Evolutionary conservation across 53 echinoderm and acorn worm genomes (phyloP).

Genomic region (Mesocentrotus franciscanus): DNA sequence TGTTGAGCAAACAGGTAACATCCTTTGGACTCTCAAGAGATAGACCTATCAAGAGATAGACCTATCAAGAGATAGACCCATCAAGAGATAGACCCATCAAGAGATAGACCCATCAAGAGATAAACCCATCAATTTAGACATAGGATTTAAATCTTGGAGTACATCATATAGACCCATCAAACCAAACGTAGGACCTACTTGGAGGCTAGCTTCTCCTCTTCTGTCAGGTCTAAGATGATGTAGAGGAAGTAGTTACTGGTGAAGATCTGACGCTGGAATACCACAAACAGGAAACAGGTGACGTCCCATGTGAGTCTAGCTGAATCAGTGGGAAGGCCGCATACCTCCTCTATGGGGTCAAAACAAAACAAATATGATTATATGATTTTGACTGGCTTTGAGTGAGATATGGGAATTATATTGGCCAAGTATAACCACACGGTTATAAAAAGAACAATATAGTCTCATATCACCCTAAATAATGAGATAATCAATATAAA

Average conservation of each 20-base stretch:
- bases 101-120: background rate
- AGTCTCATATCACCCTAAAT: too few species aligned
- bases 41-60: too few species aligned
- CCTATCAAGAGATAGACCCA: background rate
- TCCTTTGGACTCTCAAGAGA: too few species aligned
- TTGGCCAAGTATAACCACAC: too few species aligned
- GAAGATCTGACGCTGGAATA: conserved; percentile 90
- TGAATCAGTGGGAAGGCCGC: conserved; percentile 80
- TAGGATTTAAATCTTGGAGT: too few species aligned
- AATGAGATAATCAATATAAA: too few species aligned
- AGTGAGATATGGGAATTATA: too few species aligned
- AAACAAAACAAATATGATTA: background rate
- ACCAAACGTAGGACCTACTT: conserved; percentile 73
- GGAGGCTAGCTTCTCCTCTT: conserved; percentile 88
- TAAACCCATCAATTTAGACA: background rate
- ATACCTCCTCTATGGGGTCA: conserved; percentile 29
- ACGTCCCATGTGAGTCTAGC: conserved; percentile 94
- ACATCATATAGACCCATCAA: too few species aligned
- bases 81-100: background rate
- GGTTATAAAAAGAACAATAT: too few species aligned
- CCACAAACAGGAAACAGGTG: conserved; percentile 87
- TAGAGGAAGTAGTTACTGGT: conserved; percentile 99
- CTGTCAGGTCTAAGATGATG: conserved; percentile 84
- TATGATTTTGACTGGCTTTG: too few species aligned
- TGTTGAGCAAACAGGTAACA: too few species aligned